Conservation (phyloP, 2,113 vertebrate genomes). For the Phrynosoma blainvillii region DNA sequence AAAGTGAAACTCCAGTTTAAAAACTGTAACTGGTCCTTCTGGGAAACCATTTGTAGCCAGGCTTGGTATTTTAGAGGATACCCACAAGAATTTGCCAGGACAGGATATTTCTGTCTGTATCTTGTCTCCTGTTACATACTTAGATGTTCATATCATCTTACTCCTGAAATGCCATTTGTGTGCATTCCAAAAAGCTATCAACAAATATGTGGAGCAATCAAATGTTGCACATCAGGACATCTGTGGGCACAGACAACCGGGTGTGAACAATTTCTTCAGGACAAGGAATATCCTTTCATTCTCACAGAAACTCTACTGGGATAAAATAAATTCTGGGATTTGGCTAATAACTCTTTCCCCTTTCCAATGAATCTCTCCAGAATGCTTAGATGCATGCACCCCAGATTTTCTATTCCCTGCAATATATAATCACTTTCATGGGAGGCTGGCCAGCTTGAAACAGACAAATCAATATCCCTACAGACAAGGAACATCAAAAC, state of each 20-base stretch:
- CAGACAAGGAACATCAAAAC: background rate
- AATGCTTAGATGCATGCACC: background rate
- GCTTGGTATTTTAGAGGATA: slow-evolving; percentile 54
- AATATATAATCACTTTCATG: background rate
- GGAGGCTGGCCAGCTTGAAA: background rate
- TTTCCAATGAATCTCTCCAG: slow-evolving; percentile 8
- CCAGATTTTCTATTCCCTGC: slow-evolving; percentile 16
- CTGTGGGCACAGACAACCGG: slow-evolving; percentile 13
- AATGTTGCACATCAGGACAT: background rate
- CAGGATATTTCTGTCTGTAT: slow-evolving; percentile 62
- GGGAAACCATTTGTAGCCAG: slow-evolving; percentile 53
- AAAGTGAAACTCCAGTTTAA: slow-evolving; percentile 35
- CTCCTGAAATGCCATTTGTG: slow-evolving; percentile 50
- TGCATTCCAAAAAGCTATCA: slow-evolving; percentile 68
- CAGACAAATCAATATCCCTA: background rate
- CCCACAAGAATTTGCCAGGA: slow-evolving; percentile 64
- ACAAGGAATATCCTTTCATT: slow-evolving; percentile 19
- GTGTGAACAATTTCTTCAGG: slow-evolving; percentile 42
- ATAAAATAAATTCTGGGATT: background rate
- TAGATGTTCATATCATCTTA: slow-evolving; percentile 60
- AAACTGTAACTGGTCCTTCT: slow-evolving; percentile 41
- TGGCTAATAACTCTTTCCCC: background rate
- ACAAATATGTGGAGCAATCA: slow-evolving; percentile 17
- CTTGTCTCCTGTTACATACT: slow-evolving; percentile 61
- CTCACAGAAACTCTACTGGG: slow-evolving; percentile 26